A percentile compares a stretch with the other conserved stretches of the same genome.
These are phyloP conservation scores for Sebastiscus tertius DNA, from an alignment of 2,797 vertebrate species.

Conservation along the genomic window DNA sequence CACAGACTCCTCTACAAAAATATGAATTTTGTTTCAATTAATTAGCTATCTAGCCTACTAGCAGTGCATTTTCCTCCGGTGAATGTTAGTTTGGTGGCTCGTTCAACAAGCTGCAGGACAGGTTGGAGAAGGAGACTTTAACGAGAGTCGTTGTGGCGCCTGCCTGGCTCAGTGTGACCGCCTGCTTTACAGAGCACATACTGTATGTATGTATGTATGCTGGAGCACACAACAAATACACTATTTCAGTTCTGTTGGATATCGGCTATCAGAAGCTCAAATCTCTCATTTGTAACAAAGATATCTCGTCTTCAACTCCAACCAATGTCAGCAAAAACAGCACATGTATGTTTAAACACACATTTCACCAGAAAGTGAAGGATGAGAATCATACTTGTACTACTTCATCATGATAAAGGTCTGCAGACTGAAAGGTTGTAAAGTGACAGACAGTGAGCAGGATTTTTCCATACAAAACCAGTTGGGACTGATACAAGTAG, in stretches of 20 bases:
- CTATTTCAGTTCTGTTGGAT: not conserved
- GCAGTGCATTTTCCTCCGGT: not conserved
- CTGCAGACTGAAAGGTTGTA: too few relatives aligned
- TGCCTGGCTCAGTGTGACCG: not conserved
- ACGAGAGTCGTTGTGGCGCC: not conserved
- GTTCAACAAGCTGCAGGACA: not conserved
- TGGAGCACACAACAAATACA: too few relatives aligned
- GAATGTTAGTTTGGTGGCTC: not conserved
- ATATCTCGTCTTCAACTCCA: too few relatives aligned
- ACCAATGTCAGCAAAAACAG: too few relatives aligned
- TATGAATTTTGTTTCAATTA: too few relatives aligned
- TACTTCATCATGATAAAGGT: not conserved
- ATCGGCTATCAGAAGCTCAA: not conserved
- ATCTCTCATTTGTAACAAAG: too few relatives aligned
- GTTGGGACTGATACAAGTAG: not conserved
- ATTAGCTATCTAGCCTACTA: too few relatives aligned
- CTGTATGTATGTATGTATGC: too few relatives aligned
- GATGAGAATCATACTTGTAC: too few relatives aligned
- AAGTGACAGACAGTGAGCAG: not conserved
- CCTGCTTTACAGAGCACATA: not conserved
- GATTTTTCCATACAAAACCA: not conserved
- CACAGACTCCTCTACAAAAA: too few relatives aligned
- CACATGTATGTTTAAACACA: too few relatives aligned
- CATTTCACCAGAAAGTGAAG: too few relatives aligned
- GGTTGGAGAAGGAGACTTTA: not conserved